Evolutionary conservation across 2,797 vertebrate genomes (phyloP).

Genomic region (Emydoidea blandingii): DNA sequence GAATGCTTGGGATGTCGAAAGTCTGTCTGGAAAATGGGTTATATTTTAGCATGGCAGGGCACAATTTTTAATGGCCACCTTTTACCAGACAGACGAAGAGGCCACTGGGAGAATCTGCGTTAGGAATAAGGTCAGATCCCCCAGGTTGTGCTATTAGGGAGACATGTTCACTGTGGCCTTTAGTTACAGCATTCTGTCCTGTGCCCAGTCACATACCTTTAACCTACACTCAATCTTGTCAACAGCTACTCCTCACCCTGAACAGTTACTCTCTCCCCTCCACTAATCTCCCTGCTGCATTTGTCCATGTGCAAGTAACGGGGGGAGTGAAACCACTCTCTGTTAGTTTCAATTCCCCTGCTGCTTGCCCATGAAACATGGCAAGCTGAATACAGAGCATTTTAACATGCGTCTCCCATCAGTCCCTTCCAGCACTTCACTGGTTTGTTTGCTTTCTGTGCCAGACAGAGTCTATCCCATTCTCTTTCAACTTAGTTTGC

Average conservation of each 20-base stretch:
- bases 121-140: not conserved
- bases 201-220: not conserved
- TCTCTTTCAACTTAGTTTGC: not conserved
- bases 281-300: accelerated
- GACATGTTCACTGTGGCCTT: not conserved
- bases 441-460: not conserved
- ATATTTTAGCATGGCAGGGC: not conserved
- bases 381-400: not conserved
- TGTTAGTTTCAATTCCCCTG: not conserved
- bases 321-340: not conserved
- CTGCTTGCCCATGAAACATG: not conserved
- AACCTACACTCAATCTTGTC: not conserved
- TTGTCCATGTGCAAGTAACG: not conserved
- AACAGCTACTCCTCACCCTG: not conserved
- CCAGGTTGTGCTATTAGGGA: not conserved
- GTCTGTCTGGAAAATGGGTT: not conserved
- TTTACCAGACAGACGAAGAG: not conserved
- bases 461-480: not conserved
- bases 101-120: not conserved
- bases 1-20: not conserved
- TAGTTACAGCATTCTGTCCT: not conserved
- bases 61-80: not conserved
- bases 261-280: not conserved
- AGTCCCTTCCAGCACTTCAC: not conserved
- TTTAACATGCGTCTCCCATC: not conserved